These are phyloP conservation scores for Ictidomys tridecemlineatus DNA, from an alignment of 2,113 vertebrate species.

Conservation along the genomic window DNA sequence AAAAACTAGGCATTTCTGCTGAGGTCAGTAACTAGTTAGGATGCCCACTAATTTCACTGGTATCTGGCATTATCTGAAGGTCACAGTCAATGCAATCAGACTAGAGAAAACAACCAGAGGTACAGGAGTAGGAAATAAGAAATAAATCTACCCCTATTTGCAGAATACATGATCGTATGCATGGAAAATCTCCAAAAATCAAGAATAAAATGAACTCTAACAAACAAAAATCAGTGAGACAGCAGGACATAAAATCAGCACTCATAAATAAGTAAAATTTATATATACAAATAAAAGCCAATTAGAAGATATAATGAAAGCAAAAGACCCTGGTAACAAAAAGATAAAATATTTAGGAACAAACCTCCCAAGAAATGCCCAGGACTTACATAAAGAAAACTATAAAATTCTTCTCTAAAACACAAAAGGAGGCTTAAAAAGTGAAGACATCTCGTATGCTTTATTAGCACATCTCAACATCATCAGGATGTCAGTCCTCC, in stretches of 20 bases:
- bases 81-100: background rate
- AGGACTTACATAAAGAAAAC: background rate
- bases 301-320: background rate
- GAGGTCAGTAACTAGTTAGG: background rate
- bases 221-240: background rate
- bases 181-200: background rate
- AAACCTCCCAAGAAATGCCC: constrained; percentile 15
- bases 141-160: background rate
- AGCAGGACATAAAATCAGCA: background rate
- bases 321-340: background rate
- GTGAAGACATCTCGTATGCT: background rate
- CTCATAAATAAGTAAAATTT: background rate
- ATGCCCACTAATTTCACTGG: background rate
- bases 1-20: background rate
- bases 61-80: background rate
- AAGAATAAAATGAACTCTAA: background rate
- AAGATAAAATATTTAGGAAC: constrained; percentile 29
- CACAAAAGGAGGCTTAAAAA: background rate
- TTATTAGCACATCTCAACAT: background rate
- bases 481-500: constrained; percentile 2
- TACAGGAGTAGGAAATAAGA: background rate
- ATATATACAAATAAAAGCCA: background rate
- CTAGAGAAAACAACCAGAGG: background rate
- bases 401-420: background rate
- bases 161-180: background rate